phyloP scores from a whole-genome alignment of 2,113 vertebrate genomes.

The Calcarius ornatus region DNA sequence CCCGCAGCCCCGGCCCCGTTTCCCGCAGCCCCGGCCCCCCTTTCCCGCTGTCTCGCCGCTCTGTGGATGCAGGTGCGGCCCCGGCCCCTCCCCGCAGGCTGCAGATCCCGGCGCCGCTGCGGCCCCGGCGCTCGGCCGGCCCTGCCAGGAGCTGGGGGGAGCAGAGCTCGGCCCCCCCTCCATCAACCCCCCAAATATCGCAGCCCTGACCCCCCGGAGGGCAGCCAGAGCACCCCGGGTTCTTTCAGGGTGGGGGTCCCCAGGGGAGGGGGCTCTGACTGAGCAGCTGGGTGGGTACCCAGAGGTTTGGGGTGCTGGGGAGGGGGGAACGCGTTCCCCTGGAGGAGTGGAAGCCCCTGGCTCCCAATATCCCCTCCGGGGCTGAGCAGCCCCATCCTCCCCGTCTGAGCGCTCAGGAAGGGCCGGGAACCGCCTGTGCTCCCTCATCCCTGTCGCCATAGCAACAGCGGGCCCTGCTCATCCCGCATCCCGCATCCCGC shows the following conservation, averaged over 20 bases:
- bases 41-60: not conserved
- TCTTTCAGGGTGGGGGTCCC: not conserved
- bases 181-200: not conserved
- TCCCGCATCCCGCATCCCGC: not conserved
- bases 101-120: not conserved
- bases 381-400: not conserved
- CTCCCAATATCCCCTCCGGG: accelerated
- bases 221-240: accelerated
- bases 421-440: not conserved
- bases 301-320: not conserved
- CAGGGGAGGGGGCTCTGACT: not conserved
- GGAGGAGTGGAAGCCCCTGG: not conserved
- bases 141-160: not conserved
- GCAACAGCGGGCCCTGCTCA: constrained; percentile 55
- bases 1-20: not conserved
- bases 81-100: not conserved
- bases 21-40: not conserved
- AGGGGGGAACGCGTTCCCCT: accelerated
- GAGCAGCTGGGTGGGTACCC: not conserved
- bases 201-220: not conserved
- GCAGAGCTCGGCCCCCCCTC: not conserved
- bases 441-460: constrained; percentile 70
- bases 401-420: not conserved
- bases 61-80: not conserved
- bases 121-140: accelerated